Base-by-base conservation (phyloP, 2,797 vertebrate genomes). In the Sebastes goodei region DNA sequence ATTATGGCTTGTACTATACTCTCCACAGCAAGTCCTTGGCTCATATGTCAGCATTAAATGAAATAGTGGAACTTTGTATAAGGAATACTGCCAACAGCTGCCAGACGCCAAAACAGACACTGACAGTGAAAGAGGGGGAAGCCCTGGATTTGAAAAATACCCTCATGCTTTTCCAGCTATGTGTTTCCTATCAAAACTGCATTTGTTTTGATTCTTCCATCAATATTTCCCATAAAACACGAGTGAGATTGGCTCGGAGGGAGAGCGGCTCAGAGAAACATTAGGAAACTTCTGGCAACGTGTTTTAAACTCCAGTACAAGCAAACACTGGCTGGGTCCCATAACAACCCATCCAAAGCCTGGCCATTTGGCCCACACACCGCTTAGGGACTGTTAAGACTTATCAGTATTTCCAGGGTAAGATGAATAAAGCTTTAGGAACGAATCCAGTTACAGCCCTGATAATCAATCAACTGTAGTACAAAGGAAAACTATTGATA, bases 61-160 rank as follows among this genome's bases (percentile, higher is more conserved):
- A 93, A 92, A 93, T 88, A 92, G 89, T 94, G 94, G 92, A 95
- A 94, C 88, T 90, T 93, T 93, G 88, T 78, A 65, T 65, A 65
- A 83, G 74, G 74, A 86, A 60, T 23, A 20, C 64, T 66, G 86
- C 87, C 86, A 86, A 63, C 74, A 64, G 82, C 84, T 81, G 78
- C 69, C 68, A 82, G 84, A 88, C 4, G 52, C 86, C 82, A 90
- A 85, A 74, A 74, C 73, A 93, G 86, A 93, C 87, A 86, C 80
- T 77, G 79, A 91, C 77, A 91, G 73, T 62, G 69, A 85, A 59
- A 87, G 61, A 87, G 65, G 86, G 94, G 93, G 88, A 94, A 94
- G 86, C 93, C 92, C 93, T 89, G 85, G 69, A 84, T 90, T 81
- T 89, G 75, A 93, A 91, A 93, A 89, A 93, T 76, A 86, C 76